These are phyloP conservation scores for Centropyge bicolor DNA, from an alignment of 2,797 vertebrate genomes.

Conservation along the genomic window DNA sequence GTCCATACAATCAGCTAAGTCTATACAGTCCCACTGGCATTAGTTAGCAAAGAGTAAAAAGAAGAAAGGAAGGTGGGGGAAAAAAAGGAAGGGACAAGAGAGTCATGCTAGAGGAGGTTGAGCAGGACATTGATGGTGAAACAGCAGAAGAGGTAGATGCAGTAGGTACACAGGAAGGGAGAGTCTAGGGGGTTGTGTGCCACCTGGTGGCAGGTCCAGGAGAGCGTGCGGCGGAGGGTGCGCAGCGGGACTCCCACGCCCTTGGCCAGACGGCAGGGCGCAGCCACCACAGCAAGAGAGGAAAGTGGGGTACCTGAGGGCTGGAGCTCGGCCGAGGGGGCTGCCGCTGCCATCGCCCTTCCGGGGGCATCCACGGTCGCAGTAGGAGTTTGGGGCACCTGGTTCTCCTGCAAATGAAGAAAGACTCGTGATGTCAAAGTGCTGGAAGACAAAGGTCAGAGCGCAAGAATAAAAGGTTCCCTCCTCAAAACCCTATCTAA, in stretches of 20 bases:
- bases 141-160: conserved; percentile 87
- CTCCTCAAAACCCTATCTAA: not conserved
- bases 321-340: conserved; percentile 85
- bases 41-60: conserved; percentile 49
- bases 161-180: conserved; percentile 92
- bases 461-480: not conserved
- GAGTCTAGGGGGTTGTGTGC: conserved; percentile 92
- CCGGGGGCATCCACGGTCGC: conserved; percentile 85
- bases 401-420: conserved; percentile 85
- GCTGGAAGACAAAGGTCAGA: not conserved
- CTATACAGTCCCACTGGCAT: conserved; percentile 48
- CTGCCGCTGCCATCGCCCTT: conserved; percentile 74
- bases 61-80: conserved; percentile 26
- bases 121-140: conserved; percentile 85
- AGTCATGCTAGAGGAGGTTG: conserved; percentile 83
- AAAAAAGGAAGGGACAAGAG: conserved; percentile 32
- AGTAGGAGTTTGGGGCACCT: conserved; percentile 80
- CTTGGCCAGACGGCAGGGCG: conserved; percentile 80
- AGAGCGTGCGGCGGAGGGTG: conserved; percentile 86
- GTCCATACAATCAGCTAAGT: conserved; percentile 56
- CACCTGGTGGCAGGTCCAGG: conserved; percentile 91
- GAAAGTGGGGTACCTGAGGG: conserved; percentile 95
- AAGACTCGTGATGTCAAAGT: not conserved
- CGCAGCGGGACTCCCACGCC: conserved; percentile 85
- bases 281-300: conserved; percentile 86